A percentile compares a stretch with the other conserved stretches of the same genome.
phyloP scores from a whole-genome alignment of 35 echinoderm and acorn worm genomes.

The Hemicentrotus pulcherrimus region DNA sequence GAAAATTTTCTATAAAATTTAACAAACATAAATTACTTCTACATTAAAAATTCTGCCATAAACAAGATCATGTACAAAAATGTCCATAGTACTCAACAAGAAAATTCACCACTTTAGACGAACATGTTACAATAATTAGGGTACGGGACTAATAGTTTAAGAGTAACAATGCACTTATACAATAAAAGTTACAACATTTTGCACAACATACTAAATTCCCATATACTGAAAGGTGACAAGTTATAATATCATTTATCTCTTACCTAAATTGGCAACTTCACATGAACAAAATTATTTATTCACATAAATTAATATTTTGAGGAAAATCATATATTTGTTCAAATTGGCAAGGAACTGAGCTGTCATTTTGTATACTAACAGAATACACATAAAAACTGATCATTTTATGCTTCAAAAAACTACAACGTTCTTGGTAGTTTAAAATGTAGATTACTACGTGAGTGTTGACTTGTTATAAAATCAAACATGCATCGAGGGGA shows the following conservation, averaged over 20 bases:
- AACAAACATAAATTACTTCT: not conserved
- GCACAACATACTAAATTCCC: not conserved
- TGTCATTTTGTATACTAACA: not conserved
- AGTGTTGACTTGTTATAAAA: not conserved
- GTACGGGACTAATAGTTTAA: not conserved
- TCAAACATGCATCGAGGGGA: not conserved
- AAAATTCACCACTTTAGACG: not conserved
- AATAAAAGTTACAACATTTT: not conserved
- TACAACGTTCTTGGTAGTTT: not conserved
- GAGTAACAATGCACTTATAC: not conserved
- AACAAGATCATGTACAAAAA: not conserved
- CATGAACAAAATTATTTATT: not conserved
- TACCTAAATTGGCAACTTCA: not conserved
- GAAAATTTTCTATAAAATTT: not conserved
- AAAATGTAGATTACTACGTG: not conserved
- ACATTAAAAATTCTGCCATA: not conserved
- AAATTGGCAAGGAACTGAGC: not conserved
- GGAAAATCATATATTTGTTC: not conserved
- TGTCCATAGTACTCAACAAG: not conserved
- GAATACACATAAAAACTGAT: not conserved
- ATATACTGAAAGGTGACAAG: not conserved
- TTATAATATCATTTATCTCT: not conserved
- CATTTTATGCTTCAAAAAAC: not conserved
- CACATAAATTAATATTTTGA: not conserved
- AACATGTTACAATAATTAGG: not conserved